Base-by-base conservation (phyloP, 2,888 invertebrate species). In the Machimus rusticus region DNA sequence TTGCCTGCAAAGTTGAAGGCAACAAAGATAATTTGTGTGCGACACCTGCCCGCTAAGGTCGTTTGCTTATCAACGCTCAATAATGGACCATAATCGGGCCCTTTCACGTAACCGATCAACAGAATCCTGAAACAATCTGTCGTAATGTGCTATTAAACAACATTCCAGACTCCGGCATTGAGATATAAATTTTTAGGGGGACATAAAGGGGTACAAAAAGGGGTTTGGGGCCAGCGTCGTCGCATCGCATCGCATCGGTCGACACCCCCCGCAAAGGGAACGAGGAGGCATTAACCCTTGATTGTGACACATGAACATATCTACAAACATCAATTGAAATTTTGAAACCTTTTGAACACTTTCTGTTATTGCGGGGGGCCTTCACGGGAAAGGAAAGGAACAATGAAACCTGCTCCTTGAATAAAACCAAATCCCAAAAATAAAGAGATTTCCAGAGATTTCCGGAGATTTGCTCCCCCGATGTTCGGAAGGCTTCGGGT, bases 81-180 rank as follows among this genome's bases (percentile, higher is more conserved):
- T 85, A 85, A 85, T 85, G 85, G 85, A 23, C 85, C 46, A 74
- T 85, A 85, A 85, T 85, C 85, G 74, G 12, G 9, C 85, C 85
- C 46, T 57, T 82, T 66, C 82, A 82, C 82, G 82, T 82, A 82
- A 82, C 82, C 85, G 85, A 85, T 85, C 85, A 85, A 74, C 74
- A 85, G n/a, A 85, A 43, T 85, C 85, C 85, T 85, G 85, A 74
- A 85, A 85, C 85, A 85, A 85, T 85, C 85, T 85, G 85, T 85
- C 85, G 85, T 85, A 74, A 85, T 85, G 85, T 43, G 28, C 85
- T 46, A 85, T 85, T 85, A 85, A 85, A 85, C 74, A 74, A 85
- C 85, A 82, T 57, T 66, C 37, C 82, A 55, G 57, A 37, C 23
- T 5, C 82, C 34, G n/a, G 57, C 57, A 82, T 82, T 19, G 82